These are phyloP conservation scores for Galemys pyrenaicus DNA, from an alignment of 2,113 vertebrate species.

Conservation along the genomic window DNA sequence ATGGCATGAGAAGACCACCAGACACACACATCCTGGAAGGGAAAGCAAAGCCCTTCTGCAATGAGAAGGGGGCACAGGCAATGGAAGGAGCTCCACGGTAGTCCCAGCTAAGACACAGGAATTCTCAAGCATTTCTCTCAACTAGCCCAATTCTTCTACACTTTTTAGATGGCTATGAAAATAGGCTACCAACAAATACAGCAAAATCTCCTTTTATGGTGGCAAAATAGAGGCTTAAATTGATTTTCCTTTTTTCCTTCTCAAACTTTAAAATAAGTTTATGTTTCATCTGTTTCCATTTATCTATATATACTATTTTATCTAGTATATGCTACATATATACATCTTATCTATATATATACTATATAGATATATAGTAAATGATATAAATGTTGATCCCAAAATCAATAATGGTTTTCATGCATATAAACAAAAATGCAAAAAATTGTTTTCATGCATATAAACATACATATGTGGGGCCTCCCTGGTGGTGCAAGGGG, in stretches of 20 bases:
- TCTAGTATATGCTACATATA: too few species aligned
- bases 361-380: too few species aligned
- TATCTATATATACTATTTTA: too few species aligned
- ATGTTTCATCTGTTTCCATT: slow-evolving; percentile 28
- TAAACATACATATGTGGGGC: too few species aligned
- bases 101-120: neutral
- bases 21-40: neutral
- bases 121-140: neutral
- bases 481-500: too few species aligned
- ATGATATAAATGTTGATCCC: neutral
- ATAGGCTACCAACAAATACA: neutral
- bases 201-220: neutral
- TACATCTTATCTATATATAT: too few species aligned
- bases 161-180: neutral
- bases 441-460: too few species aligned
- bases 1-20: neutral
- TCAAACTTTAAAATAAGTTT: slow-evolving; percentile 15
- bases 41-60: neutral
- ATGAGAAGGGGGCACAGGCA: neutral
- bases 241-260: neutral
- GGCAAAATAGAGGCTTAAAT: neutral
- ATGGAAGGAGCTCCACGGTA: neutral
- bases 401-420: neutral
- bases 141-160: neutral
- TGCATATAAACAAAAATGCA: too few species aligned